Base-by-base conservation (phyloP, 2,797 vertebrate genomes). In the Tamandua tetradactyla region DNA sequence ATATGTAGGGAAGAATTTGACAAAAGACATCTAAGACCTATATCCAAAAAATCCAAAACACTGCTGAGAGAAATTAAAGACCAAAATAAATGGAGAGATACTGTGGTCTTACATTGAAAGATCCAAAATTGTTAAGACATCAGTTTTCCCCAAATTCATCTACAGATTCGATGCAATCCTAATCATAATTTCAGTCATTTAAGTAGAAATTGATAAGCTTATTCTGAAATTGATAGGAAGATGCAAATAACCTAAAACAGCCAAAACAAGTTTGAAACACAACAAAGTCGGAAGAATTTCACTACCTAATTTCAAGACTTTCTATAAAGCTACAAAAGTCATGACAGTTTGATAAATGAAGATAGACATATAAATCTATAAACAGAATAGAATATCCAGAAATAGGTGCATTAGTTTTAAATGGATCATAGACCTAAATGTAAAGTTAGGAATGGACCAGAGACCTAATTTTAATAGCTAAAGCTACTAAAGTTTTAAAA, bases 31-130 rank as follows among this genome's bases (percentile, higher is more conserved):
- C 3, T 32, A 79, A n/a, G 52, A 72, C 42, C 69, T 85, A 66
- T n/a, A 61, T 79, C n/a, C 64, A 13, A 83, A 57, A 80, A 66
- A 32, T 64, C 40, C 13, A 86, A 89, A 93, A 64, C 37, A 44
- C 3, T 86, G 32, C 18, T 87, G 52, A 95, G n/a, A 88, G 52
- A 69, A 92, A 52, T 40, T 68, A 87, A 89, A 84, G 74, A 57
- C 7, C 74, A 84, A 69, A 14, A 61, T 71, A 92, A 81, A 88
- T 2, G 86, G 35, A 81, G 40, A 84, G 6, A 35, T 44, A 52
- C 18, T 23, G 7, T 57, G 5, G 20, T 79, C 47, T 49, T 89
- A 17, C 66, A 79, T 52, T 62, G 71, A 32, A 87, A 90, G 62
- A 27, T 2, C 0, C 22, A 78, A 71, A 37, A 83, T 20, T 76